Conservation (phyloP, 2,797 vertebrate species). For the Lutjanus argentimaculatus region DNA sequence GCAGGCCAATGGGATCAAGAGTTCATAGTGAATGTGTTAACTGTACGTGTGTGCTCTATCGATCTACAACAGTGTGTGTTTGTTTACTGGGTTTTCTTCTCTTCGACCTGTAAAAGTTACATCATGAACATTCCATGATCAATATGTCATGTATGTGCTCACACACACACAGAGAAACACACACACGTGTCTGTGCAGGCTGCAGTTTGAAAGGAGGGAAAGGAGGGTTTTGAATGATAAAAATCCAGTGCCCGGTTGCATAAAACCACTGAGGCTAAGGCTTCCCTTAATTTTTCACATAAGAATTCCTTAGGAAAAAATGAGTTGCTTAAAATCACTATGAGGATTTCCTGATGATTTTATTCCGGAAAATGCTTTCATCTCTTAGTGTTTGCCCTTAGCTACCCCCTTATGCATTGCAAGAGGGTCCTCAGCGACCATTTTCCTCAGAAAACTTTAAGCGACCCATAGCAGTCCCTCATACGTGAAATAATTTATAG, state of each 20-base stretch:
- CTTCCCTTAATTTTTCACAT: no score
- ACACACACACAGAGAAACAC: conserved; percentile 23
- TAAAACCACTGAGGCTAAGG: no score
- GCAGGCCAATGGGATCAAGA: conserved; percentile 36
- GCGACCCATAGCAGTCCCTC: no score
- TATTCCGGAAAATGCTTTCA: no score
- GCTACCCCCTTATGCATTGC: no score
- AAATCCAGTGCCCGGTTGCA: conserved; percentile 4
- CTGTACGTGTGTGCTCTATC: conserved; percentile 42
- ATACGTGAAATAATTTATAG: no score
- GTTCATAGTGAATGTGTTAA: conserved; percentile 38
- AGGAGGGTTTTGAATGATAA: conserved; percentile 14
- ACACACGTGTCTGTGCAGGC: conserved; percentile 36
- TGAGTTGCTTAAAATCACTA: no score
- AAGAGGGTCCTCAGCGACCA: no score
- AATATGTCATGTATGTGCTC: conserved; percentile 62
- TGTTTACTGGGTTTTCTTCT: conserved; percentile 70
- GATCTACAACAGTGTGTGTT: conserved; percentile 58
- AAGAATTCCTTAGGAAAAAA: no score
- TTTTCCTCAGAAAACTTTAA: no score
- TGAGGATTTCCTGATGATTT: no score
- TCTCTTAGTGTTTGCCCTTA: no score
- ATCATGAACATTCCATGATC: conserved; percentile 75
- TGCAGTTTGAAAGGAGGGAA: conserved; percentile 25
- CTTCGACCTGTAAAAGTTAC: conserved; percentile 57